Base-by-base conservation (phyloP, 92 coral and sea anemone species). In the Pocillopora grandis region DNA sequence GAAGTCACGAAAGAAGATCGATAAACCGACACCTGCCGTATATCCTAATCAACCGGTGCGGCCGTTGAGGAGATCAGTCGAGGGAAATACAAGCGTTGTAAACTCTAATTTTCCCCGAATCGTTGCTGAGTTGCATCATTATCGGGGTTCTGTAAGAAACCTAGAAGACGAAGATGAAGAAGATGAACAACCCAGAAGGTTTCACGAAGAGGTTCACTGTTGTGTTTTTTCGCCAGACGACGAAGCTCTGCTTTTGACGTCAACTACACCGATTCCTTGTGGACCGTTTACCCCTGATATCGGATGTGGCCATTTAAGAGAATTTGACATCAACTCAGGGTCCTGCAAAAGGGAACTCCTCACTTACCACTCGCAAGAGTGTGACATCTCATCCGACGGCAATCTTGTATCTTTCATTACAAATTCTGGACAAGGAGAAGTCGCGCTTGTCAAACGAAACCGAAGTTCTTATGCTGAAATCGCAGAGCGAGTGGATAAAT, bases 311-410 rank as follows among this genome's bases (percentile, higher is more conserved):
- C 98, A 94, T 85, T 84, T 94, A 57, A 87, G 98, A 67, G 92
- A 87, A 76, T 94, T 94, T 80, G 92, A 94, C 62, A 84, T 94
- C 75, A 88, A 89, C 48, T 75, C 88, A 19, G 83, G 88, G 18
- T 75, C 57, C 17, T 90, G 95, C 67, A 92, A 76, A 72, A 94
- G 90, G 87, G 95, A 94, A 79, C 88, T 94, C 74, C 90, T 92
- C 75, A 94, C 98, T 9, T 91, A 92, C 76, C 85, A 92, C 80
- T 94, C 98, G 15, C 92, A 92, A 82, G 95, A 92, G 76, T 94
- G 98, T 66, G 98, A 94, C 69, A 94, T 94, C 73, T 94, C 98
- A 17, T 78, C 95, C 3, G 98, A 94, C 81, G 98, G 98, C 10
- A 92, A 94, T 73, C 77, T 89, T 36, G 90, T 94, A 71, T 86